phyloP scores from a whole-genome alignment of 2,113 vertebrate genomes.

The Prionailurus bengalensis region DNA sequence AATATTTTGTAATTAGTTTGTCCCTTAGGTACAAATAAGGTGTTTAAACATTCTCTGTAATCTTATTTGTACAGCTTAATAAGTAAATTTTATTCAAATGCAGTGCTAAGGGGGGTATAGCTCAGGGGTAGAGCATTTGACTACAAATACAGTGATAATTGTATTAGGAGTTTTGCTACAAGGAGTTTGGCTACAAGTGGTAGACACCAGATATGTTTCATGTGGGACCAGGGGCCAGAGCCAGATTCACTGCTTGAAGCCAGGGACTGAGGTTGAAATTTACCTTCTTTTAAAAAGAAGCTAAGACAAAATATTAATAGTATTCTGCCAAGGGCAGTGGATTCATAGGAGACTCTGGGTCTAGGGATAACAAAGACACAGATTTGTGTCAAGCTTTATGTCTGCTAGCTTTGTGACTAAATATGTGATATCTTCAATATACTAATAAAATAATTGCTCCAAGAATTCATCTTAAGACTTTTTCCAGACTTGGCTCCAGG shows the following conservation, averaged over 20 bases:
- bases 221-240: not conserved
- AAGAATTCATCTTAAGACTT: not conserved
- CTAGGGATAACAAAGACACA: not conserved
- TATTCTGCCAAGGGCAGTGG: not conserved
- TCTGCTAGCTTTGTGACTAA: not conserved
- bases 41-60: conserved; percentile 25
- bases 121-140: too few species aligned
- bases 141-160: not conserved
- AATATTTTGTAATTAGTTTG: conserved; percentile 55
- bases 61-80: conserved; percentile 40
- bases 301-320: not conserved
- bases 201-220: not conserved
- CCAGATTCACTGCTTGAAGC: not conserved
- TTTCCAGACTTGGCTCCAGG: not conserved
- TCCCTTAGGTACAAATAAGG: conserved; percentile 36
- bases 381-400: not conserved
- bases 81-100: conserved; percentile 40
- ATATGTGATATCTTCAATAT: not conserved
- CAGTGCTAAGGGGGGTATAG: not conserved
- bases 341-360: not conserved
- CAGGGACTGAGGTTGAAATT: not conserved
- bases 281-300: conserved; percentile 53
- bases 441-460: not conserved
- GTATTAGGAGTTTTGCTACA: not conserved
- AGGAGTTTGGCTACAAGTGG: not conserved